Evolutionary conservation across 2,888 invertebrate species (phyloP), one percentile per base, ranked within the genome.

Genomic region (Tachina grossa): DNA sequence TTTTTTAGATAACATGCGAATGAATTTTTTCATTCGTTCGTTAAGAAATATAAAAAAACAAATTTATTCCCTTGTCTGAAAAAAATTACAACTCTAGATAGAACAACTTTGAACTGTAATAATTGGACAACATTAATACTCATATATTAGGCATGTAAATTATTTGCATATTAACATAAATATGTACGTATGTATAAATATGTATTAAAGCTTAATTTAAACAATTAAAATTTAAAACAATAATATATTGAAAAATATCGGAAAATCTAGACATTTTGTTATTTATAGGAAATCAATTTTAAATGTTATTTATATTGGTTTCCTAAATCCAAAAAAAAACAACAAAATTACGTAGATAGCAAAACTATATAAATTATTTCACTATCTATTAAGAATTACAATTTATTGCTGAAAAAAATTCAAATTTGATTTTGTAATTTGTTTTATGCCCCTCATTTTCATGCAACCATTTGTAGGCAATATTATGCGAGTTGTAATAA

Each of bases 361-460:
- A 19, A 77, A 22, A 45, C 61, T 61, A 63, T 11, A 63, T 55
- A 79, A 72, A 61, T 71, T 45, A 79, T 72, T 65, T 51, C 41
- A 39, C 22, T 55, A 79, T 72, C 63, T 63, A 41, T 55, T 79
- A 79, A 47, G 19, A 72, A 47, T 65, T 41, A 22, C 51, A 72
- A 72, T 72, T 63, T 72, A 79, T 79, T 55, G 22, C 41, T 19
- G 31, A 47, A 19, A 31, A 47, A 43, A 45, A n/a, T 45, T 45
- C 39, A 53, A 71, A 63, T 51, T 51, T 59, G 49, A 51, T 41
- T 39, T 53, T 51, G 16, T 69, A 14, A 71, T 63, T 63, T 79
- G 39, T 53, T 79, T 31, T 57, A 49, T 68, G 43, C 10, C 31
- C 45, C 53, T 63, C 8, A 11, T n/a, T 55, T 55, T 22, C 13